Conservation (phyloP, 2,113 vertebrate genomes). For the Jaculus jaculus region DNA sequence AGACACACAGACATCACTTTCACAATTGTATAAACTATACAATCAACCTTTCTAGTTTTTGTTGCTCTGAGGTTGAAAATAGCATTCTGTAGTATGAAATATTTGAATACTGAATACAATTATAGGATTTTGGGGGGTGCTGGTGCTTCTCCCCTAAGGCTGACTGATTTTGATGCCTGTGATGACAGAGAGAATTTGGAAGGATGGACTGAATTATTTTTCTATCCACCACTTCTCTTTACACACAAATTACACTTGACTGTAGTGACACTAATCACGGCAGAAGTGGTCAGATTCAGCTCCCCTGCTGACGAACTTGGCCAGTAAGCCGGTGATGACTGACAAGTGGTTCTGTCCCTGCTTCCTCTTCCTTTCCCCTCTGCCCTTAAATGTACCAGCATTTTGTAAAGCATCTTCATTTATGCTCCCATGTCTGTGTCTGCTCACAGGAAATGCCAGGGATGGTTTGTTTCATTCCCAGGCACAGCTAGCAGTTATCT, state of each 20-base stretch:
- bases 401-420: conserved; percentile 77
- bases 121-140: conserved; percentile 59
- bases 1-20: conserved; percentile 35
- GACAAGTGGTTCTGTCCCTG: conserved; percentile 80
- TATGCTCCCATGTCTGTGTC: background rate
- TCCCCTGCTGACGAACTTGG: conserved; percentile 71
- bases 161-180: conserved; percentile 71
- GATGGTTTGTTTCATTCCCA: background rate
- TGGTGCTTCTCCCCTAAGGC: conserved; percentile 17
- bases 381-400: conserved; percentile 65
- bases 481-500: background rate
- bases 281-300: conserved; percentile 79
- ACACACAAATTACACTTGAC: conserved; percentile 85
- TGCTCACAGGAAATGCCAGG: conserved; percentile 62
- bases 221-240: conserved; percentile 78
- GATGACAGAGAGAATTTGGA: conserved; percentile 74
- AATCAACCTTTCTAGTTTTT: conserved; percentile 46
- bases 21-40: conserved; percentile 36
- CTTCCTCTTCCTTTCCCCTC: background rate
- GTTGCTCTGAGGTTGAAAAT: conserved; percentile 59
- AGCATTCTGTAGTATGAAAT: conserved; percentile 61
- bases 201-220: conserved; percentile 77
- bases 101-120: conserved; percentile 72
- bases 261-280: conserved; percentile 82
- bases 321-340: conserved; percentile 80